phyloP scores from a whole-genome alignment of 92 coral and sea anemone species.

The Desmophyllum pertusum region DNA sequence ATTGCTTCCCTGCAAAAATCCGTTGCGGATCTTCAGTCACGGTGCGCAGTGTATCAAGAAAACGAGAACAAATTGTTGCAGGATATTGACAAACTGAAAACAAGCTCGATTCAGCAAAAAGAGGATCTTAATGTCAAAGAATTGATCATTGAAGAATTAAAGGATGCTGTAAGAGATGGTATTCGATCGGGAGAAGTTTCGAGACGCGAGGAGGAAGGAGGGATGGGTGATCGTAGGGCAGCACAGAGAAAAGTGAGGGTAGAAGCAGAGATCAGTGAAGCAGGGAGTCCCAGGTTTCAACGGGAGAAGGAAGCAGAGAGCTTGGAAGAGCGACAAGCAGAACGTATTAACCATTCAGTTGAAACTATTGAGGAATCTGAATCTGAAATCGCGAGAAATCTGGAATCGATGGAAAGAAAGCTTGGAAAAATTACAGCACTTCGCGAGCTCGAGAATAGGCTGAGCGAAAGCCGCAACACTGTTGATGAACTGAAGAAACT shows the following conservation, averaged over 20 bases:
- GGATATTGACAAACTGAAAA: slow-evolving; percentile 54
- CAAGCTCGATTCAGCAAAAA: slow-evolving; percentile 39
- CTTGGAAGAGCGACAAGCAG: background rate
- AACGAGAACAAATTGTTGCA: slow-evolving; percentile 52
- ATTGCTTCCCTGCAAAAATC: slow-evolving; percentile 70
- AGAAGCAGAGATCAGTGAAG: background rate
- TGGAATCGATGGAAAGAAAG: slow-evolving; percentile 7
- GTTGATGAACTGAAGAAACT: slow-evolving; percentile 76
- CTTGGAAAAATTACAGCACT: slow-evolving; percentile 24
- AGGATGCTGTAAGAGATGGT: slow-evolving; percentile 48
- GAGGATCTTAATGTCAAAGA: slow-evolving; percentile 69
- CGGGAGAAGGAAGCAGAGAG: background rate
- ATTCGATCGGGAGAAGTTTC: slow-evolving; percentile 40
- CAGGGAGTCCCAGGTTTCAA: background rate
- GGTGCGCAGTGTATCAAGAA: slow-evolving; percentile 57
- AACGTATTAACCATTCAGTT: background rate
- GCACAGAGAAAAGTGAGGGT: background rate
- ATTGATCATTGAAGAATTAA: slow-evolving; percentile 63
- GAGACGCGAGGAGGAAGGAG: slow-evolving; percentile 24
- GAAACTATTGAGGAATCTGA: background rate
- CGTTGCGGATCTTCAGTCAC: slow-evolving; percentile 65
- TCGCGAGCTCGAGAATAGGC: slow-evolving; percentile 29
- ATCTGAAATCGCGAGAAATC: background rate
- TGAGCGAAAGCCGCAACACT: slow-evolving; percentile 50
- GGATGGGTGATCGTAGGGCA: background rate